These are phyloP conservation scores for Decapterus maruadsi DNA, from an alignment of 2,797 vertebrate species.

Conservation along the genomic window DNA sequence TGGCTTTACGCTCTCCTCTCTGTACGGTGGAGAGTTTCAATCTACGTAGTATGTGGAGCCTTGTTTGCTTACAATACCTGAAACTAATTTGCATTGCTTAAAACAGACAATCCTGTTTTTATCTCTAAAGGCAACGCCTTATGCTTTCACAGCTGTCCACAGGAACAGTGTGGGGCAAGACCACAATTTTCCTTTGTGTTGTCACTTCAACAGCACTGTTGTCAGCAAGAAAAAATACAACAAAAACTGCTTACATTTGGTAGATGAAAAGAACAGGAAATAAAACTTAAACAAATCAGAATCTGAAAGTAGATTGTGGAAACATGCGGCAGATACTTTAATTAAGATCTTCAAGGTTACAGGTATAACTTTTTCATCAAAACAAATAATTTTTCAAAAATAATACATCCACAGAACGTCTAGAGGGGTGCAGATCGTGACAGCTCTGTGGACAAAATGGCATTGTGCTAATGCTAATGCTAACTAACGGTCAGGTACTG, in stretches of 20 bases:
- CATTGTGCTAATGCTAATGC: too few species aligned
- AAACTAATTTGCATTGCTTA: slow-evolving; percentile 41
- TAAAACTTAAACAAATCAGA: neutral
- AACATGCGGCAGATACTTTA: slow-evolving; percentile 36
- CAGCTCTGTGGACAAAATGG: too few species aligned
- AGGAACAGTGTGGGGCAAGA: slow-evolving; percentile 3
- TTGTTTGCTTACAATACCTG: slow-evolving; percentile 19
- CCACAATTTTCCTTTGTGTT: slow-evolving; percentile 11
- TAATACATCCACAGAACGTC: too few species aligned
- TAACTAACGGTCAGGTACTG: too few species aligned
- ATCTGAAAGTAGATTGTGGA: neutral
- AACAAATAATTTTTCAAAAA: too few species aligned
- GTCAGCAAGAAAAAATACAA: neutral
- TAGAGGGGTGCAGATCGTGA: too few species aligned
- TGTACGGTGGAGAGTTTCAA: neutral
- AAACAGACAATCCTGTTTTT: slow-evolving; percentile 35
- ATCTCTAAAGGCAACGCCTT: slow-evolving; percentile 27
- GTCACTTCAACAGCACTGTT: neutral
- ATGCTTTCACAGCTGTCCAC: slow-evolving; percentile 25
- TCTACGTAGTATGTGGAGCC: neutral
- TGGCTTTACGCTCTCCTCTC: neutral
- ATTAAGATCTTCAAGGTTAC: slow-evolving; percentile 32
- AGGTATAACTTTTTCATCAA: too few species aligned
- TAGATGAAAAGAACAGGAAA: slow-evolving; percentile 23
- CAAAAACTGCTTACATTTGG: slow-evolving; percentile 8